These are phyloP conservation scores for Drosophila kanapiae DNA, from an alignment of 1,140 invertebrate species.

Conservation along the genomic window DNA sequence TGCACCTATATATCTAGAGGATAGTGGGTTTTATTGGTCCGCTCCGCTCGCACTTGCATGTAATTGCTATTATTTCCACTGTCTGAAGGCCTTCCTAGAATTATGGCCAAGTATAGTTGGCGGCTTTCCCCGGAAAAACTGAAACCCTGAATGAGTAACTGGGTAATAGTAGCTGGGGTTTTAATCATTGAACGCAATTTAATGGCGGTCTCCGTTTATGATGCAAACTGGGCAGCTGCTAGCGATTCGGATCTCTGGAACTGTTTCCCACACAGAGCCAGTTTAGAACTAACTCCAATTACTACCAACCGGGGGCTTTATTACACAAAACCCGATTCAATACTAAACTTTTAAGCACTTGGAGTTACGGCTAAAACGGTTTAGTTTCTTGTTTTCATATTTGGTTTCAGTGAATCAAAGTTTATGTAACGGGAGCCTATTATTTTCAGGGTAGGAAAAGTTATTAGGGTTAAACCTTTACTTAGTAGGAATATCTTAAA, in stretches of 20 bases:
- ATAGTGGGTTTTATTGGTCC: conserved; percentile 60
- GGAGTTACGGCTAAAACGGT: not conserved
- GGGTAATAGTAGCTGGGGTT: conserved; percentile 24
- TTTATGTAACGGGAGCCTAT: not conserved
- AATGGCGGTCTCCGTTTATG: conserved; percentile 37
- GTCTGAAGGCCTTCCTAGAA: conserved; percentile 55
- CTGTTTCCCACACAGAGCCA: conserved; percentile 24
- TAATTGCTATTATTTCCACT: conserved; percentile 75
- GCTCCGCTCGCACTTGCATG: conserved; percentile 40
- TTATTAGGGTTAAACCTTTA: not conserved
- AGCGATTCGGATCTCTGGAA: conserved; percentile 20
- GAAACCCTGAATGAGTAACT: conserved; percentile 46
- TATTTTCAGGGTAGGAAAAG: not conserved
- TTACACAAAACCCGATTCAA: conserved; percentile 1
- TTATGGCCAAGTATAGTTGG: conserved; percentile 45
- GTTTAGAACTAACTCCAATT: conserved; percentile 8
- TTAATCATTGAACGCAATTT: conserved; percentile 60
- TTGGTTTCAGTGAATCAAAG: not conserved
- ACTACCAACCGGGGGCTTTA: not conserved
- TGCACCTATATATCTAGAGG: conserved; percentile 25
- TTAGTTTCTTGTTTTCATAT: conserved; percentile 13
- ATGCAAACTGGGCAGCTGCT: conserved; percentile 28
- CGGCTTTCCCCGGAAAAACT: conserved; percentile 47
- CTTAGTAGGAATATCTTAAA: too few species aligned
- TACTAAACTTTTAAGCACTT: conserved; percentile 6